Base-by-base conservation (phyloP, 2,888 invertebrate genomes). In the Eilema griseolum region DNA sequence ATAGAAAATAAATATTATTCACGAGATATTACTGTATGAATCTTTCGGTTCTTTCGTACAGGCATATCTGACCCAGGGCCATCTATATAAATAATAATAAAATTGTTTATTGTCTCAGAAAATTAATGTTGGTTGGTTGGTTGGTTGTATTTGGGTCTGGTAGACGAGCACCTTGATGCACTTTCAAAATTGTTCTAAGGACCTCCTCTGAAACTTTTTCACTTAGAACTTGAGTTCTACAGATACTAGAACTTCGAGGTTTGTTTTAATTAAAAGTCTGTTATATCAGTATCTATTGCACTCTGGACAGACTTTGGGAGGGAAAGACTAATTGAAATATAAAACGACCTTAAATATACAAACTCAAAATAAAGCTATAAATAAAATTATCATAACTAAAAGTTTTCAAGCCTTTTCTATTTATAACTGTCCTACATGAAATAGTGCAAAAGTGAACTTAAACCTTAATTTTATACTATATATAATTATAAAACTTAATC, bases 261-360 rank as follows among this genome's bases (percentile, higher is more conserved):
- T 83, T 82, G 82, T 82, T 87, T 87, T 86, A 88, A 86, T 87
- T 87, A 87, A 87, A 84, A 83, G 74, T 79, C 75, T 74, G 73
- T 78, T 82, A 82, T 85, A 85, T 86, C 84, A 79, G 75, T 81
- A 76, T 77, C 69, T 76, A 75, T 73, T 77, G 67, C 70, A 76
- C 66, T 65, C 69, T 68, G n/a, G 65, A 64, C 61, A 24, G 69
- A 73, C 70, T 73, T n/a, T n/a, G 73, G 63, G 70, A 69, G 67
- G 74, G 69, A 72, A 64, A 71, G n/a, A 69, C 41, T 64, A 52
- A 52, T 52, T 24, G 26, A 66, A 67, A 70, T 57, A 71, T 59
- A 26, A 26, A 59, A 12, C 16, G 52, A 52, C n/a, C n/a, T 20
- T n/a, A 52, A n/a, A n/a, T 10, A 10, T 52, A 52, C n/a, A n/a